Base-by-base conservation (phyloP, 2,888 invertebrate species). In the Phyto melanocephala region DNA sequence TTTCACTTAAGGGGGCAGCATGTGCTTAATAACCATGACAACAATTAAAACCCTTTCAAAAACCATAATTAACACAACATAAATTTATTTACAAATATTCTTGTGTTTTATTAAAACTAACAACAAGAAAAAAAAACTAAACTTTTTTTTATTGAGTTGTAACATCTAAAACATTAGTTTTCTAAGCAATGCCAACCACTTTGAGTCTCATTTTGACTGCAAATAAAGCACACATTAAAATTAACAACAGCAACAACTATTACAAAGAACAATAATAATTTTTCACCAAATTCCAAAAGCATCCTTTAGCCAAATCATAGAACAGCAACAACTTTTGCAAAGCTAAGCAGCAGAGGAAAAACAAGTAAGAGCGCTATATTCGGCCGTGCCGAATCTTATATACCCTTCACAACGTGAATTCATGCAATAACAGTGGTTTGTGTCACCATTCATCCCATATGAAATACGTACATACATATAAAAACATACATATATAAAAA, bases 11-110 rank as follows among this genome's bases (percentile, higher is more conserved):
- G 6, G 6, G 28, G 6, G 28, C 35, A 70, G 47, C 45, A 54
- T 47, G 62, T 17, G 8, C 15, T 56, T 42, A 35, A 67, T 40
- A 22, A 68, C 24, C 40, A 63, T 47, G 35, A 76, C 22, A 78
- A 60, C 56, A 56, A 68, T 24, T 72, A 8, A 52, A 72, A 78
- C 7, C 24, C 63, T 45, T 63, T 60, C 15, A 50, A 54, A 72
- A 56, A 24, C 60, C 68, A 60, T 78, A 82, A 71, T 75, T 78
- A 82, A 79, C 75, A 82, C 82, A 67, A 79, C 82, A 76, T 79
- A 76, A 79, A 82, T 65, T 82, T 56, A 65, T 75, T 70, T 75
- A 47, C 52, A 82, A 75, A 60, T 62, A 65, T 37, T 63, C 37
- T 65, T 52, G 35, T 42, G 52, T 75, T 74, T 68, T 52, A 62